phyloP scores from a whole-genome alignment of 1,140 invertebrate species.

The Leptinotarsa texana region DNA sequence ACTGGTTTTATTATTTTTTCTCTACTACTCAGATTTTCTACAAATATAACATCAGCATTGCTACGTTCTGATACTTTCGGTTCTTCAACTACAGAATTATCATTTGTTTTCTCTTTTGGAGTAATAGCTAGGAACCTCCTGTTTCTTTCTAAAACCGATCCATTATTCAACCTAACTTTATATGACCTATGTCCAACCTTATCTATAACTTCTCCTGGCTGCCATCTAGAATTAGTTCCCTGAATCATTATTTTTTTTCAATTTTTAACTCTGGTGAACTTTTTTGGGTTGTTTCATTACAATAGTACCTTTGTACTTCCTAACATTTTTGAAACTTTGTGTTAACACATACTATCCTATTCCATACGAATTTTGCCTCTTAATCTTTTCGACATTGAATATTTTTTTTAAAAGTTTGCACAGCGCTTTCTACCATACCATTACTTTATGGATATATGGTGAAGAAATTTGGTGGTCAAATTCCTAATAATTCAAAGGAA shows the following conservation, averaged over 20 bases:
- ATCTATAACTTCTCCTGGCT: background rate
- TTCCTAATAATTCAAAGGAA: background rate
- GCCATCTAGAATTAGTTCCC: background rate
- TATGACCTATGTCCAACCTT: background rate
- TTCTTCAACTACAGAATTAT: background rate
- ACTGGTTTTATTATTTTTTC: background rate
- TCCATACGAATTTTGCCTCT: background rate
- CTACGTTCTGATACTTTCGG: background rate
- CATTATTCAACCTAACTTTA: background rate
- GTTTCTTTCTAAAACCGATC: background rate
- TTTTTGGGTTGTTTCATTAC: background rate
- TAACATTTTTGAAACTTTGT: background rate
- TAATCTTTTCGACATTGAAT: background rate
- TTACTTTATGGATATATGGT: background rate
- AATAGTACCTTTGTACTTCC: background rate
- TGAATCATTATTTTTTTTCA: background rate
- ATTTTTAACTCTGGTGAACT: background rate
- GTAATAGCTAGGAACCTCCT: background rate
- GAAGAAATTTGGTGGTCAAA: background rate
- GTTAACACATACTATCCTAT: background rate
- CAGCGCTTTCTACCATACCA: too few species aligned
- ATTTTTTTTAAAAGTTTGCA: background rate
- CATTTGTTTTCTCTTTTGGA: background rate
- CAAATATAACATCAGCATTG: background rate
- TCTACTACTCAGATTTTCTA: background rate